These are phyloP conservation scores for Acipenser oxyrinchus DNA, from an alignment of 2,797 vertebrate genomes.

Conservation along the genomic window DNA sequence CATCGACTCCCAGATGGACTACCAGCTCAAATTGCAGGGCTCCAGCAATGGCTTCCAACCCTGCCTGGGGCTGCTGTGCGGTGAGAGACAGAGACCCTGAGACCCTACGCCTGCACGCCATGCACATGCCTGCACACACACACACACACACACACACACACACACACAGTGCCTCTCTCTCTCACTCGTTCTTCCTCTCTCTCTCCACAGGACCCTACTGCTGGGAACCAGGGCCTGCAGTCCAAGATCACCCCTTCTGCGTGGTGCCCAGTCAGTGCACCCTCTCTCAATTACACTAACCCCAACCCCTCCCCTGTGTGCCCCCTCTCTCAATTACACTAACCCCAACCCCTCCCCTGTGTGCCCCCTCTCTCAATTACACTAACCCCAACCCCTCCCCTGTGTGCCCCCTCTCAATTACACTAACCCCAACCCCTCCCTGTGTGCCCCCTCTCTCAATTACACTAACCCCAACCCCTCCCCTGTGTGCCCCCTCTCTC, in stretches of 20 bases:
- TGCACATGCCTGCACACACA: too few species aligned
- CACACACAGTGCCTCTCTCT: background rate
- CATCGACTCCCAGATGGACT: slow-evolving; percentile 93
- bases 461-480: background rate
- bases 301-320: background rate
- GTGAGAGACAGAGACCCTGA: slow-evolving; percentile 46
- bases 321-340: background rate
- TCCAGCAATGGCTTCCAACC: slow-evolving; percentile 91
- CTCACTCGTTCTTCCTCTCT: background rate
- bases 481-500: background rate
- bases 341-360: background rate
- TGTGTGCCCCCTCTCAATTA: slow-evolving; percentile 8
- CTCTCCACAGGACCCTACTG: slow-evolving; percentile 74
- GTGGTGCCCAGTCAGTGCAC: slow-evolving; percentile 71
- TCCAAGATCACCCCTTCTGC: slow-evolving; percentile 91
- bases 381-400: background rate
- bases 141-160: too few species aligned
- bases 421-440: too few species aligned
- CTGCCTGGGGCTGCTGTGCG: slow-evolving; percentile 88
- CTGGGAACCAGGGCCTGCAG: slow-evolving; percentile 76
- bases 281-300: background rate
- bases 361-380: background rate
- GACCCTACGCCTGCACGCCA: too few species aligned
- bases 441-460: background rate
- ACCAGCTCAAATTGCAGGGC: slow-evolving; percentile 88